These are phyloP conservation scores for Fundulus diaphanus DNA, from an alignment of 2,797 vertebrate genomes.

Conservation along the genomic window DNA sequence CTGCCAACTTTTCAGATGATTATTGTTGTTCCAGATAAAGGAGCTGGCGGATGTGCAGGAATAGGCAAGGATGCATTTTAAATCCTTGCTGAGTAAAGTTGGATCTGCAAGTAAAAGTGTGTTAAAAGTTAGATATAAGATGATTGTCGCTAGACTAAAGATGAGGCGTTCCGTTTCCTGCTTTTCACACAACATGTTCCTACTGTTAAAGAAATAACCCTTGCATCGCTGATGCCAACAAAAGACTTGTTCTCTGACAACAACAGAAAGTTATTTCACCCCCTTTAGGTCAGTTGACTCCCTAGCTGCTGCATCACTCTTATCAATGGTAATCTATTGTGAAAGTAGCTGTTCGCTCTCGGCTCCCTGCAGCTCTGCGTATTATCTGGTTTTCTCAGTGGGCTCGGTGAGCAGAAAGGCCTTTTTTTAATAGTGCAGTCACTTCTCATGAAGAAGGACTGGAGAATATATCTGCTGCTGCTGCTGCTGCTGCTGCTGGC, in stretches of 20 bases:
- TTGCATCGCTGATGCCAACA: neutral
- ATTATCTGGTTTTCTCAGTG: conserved; percentile 55
- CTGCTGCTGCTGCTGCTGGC: conserved; percentile 31
- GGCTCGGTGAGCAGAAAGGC: conserved; percentile 34
- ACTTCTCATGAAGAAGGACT: conserved; percentile 61
- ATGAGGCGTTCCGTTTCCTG: neutral
- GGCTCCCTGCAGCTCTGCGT: conserved; percentile 33
- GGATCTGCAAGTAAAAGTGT: conserved; percentile 25
- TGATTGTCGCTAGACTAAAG: neutral
- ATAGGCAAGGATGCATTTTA: conserved; percentile 38
- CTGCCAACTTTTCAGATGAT: conserved; percentile 46
- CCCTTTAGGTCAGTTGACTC: conserved; percentile 36
- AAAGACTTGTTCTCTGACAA: conserved; percentile 30
- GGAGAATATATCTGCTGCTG: conserved; percentile 43
- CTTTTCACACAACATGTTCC: neutral
- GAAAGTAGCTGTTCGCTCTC: conserved; percentile 34
- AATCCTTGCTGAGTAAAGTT: conserved; percentile 38
- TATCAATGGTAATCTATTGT: conserved; percentile 52
- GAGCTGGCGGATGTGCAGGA: conserved; percentile 32
- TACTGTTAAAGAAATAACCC: conserved; percentile 4
- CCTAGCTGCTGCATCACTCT: conserved; percentile 37
- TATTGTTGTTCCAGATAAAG: conserved; percentile 40
- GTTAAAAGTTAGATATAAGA: conserved; percentile 41
- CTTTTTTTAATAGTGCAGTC: conserved; percentile 65
- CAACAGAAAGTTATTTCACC: conserved; percentile 30